Evolutionary conservation across 2,797 vertebrate species (phyloP).

Genomic region (Hippocampus kuda): DNA sequence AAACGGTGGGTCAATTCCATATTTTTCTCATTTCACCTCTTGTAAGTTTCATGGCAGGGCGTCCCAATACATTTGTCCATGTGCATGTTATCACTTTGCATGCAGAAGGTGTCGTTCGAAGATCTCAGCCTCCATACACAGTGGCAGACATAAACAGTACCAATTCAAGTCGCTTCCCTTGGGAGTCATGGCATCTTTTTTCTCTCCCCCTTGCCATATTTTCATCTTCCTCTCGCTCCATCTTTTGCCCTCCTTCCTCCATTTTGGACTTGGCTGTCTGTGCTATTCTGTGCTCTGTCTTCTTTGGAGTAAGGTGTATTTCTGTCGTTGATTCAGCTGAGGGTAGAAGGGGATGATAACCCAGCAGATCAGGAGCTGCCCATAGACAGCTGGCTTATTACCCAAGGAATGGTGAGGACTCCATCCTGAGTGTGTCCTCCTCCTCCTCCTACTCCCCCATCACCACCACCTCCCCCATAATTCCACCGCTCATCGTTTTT

Average conservation of each 20-base stretch:
- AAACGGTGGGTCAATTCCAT: background rate
- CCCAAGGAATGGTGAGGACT: slow-evolving; percentile 99
- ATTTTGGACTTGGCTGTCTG: slow-evolving; percentile 45
- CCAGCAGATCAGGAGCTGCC: slow-evolving; percentile 86
- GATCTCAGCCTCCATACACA: background rate
- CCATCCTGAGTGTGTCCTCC: slow-evolving; percentile 64
- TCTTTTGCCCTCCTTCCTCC: background rate
- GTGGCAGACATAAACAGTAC: background rate
- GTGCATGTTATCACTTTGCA: background rate
- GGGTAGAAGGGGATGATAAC: slow-evolving; percentile 83
- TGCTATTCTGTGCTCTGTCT: slow-evolving; percentile 56
- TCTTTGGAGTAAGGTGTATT: slow-evolving; percentile 75
- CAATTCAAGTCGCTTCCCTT: background rate
- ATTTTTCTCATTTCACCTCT: background rate
- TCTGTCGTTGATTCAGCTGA: slow-evolving; percentile 93
- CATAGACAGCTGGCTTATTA: slow-evolving; percentile 99
- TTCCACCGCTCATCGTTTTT: slow-evolving; percentile 25
- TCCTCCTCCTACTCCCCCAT: slow-evolving; percentile 27
- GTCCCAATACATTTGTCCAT: slow-evolving; percentile 1
- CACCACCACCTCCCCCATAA: slow-evolving; percentile 29
- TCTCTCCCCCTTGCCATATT: background rate
- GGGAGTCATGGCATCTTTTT: background rate
- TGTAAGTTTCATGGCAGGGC: background rate
- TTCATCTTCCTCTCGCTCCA: background rate
- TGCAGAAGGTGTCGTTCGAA: background rate